A percentile compares a stretch with the other conserved stretches of the same genome.
These are phyloP conservation scores for Barbus barbus DNA, from an alignment of 2,113 vertebrate genomes.

Conservation along the genomic window DNA sequence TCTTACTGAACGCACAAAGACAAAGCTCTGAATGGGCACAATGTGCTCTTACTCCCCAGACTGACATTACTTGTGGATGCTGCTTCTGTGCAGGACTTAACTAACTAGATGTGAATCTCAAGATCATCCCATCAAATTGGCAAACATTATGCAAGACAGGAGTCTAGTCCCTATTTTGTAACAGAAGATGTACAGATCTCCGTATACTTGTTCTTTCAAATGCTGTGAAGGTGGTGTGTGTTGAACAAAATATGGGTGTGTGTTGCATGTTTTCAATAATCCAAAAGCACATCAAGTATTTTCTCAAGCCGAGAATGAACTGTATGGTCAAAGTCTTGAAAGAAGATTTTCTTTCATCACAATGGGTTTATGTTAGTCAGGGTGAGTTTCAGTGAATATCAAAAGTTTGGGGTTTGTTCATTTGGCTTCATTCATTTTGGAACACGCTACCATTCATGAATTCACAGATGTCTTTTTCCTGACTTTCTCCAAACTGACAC, in stretches of 20 bases:
- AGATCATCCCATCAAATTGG: neutral
- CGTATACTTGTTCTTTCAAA: constrained; percentile 15
- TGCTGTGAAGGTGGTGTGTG: constrained; percentile 35
- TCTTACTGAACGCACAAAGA: constrained; percentile 25
- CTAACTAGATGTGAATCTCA: constrained; percentile 7
- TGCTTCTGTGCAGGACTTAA: constrained; percentile 8
- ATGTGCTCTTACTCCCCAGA: neutral
- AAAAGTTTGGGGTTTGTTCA: neutral
- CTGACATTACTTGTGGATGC: constrained; percentile 2
- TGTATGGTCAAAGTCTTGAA: neutral
- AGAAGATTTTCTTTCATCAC: no score
- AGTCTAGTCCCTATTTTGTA: neutral
- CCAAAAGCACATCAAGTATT: constrained; percentile 29
- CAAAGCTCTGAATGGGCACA: constrained; percentile 15
- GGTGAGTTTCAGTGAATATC: neutral
- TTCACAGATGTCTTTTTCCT: neutral
- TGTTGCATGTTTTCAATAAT: constrained; percentile 25
- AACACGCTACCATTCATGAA: neutral
- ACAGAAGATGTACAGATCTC: neutral
- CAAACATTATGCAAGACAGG: constrained; percentile 5
- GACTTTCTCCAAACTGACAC: neutral
- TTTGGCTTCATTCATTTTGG: neutral
- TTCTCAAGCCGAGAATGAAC: constrained; percentile 2
- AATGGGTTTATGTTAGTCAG: neutral
- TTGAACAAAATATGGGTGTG: neutral